phyloP scores from a whole-genome alignment of 2,888 invertebrate species.

The Noctuana brunneofusca region DNA sequence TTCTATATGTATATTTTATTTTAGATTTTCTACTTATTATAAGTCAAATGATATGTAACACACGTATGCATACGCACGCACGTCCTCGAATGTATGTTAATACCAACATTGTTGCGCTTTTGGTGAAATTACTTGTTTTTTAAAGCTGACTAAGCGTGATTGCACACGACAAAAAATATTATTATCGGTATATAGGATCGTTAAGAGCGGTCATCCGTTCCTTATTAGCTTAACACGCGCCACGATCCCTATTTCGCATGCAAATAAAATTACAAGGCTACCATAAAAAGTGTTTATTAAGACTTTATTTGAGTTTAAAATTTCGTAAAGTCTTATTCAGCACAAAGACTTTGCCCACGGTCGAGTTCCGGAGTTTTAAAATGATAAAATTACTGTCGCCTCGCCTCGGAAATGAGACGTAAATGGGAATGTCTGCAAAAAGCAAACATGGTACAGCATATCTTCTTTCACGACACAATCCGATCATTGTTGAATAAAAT shows the following conservation, averaged over 20 bases:
- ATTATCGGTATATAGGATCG: constrained; percentile 58
- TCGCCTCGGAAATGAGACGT: constrained; percentile 68
- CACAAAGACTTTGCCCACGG: constrained; percentile 54
- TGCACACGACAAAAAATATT: constrained; percentile 64
- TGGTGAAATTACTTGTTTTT: constrained; percentile 37
- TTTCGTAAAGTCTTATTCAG: constrained; percentile 80
- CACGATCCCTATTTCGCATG: constrained; percentile 71
- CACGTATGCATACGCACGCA: background rate
- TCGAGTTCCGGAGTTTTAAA: constrained; percentile 71
- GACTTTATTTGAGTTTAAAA: constrained; percentile 77
- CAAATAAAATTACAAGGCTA: constrained; percentile 75
- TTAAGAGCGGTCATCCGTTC: constrained; percentile 69
- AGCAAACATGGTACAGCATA: constrained; percentile 62
- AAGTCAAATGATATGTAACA: constrained; percentile 28
- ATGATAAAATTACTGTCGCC: constrained; percentile 71
- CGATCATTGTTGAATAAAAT: constrained; percentile 68
- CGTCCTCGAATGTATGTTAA: constrained; percentile 11
- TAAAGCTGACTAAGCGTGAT: constrained; percentile 55
- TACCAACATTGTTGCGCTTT: constrained; percentile 36
- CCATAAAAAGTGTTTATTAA: constrained; percentile 79
- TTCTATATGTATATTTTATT: background rate
- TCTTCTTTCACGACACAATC: constrained; percentile 67
- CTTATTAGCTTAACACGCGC: constrained; percentile 78
- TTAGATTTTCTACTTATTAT: no score
- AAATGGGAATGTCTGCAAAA: constrained; percentile 71